phyloP scores from a whole-genome alignment of 2,113 vertebrate genomes.

The Odobenus rosmarus region DNA sequence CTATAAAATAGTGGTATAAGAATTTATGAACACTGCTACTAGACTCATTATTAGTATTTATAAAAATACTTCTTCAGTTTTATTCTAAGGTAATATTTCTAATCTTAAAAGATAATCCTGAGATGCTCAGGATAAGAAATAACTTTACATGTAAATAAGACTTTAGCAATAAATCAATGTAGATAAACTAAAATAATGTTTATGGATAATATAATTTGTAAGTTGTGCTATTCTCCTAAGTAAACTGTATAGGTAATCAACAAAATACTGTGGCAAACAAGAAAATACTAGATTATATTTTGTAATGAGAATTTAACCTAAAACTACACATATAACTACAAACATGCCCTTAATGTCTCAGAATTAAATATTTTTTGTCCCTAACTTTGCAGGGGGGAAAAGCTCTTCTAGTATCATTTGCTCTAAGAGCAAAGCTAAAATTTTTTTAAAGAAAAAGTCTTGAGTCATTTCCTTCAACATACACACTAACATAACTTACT shows the following conservation, averaged over 20 bases:
- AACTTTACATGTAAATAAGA: neutral
- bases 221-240: neutral
- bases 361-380: constrained; percentile 20
- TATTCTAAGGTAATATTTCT: neutral
- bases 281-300: constrained; percentile 1
- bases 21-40: constrained; percentile 31
- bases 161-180: constrained; percentile 16
- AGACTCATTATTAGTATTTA: neutral
- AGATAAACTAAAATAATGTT: constrained; percentile 38
- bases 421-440: constrained; percentile 39
- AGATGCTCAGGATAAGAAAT: neutral
- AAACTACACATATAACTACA: constrained; percentile 1
- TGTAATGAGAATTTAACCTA: constrained; percentile 18
- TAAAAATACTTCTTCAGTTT: constrained; percentile 10
- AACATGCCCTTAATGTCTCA: neutral
- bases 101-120: neutral
- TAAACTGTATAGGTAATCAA: neutral
- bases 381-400: neutral
- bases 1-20: neutral
- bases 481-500: neutral
- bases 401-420: neutral
- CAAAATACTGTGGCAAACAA: neutral
- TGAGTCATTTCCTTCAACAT: constrained; percentile 15
- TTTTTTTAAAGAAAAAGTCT: constrained; percentile 6
- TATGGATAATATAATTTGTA: neutral